Percentiles rank a stretch among this genome's conserved stretches.
These are phyloP conservation scores for Leptobrachium leishanense DNA, from an alignment of 2,113 vertebrate genomes.

Conservation along the genomic window DNA sequence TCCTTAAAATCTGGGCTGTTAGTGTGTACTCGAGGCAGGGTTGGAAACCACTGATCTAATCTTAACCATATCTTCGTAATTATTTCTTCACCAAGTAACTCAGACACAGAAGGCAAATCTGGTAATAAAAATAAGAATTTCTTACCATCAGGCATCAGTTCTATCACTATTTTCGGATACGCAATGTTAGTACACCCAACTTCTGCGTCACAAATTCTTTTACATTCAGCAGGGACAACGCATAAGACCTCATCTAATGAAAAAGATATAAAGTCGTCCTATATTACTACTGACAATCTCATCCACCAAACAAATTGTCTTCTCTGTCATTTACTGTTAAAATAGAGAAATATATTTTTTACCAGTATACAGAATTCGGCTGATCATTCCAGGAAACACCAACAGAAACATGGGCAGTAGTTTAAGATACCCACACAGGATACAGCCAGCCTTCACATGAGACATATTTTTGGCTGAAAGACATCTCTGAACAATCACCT, in stretches of 20 bases:
- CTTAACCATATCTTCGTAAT: no score
- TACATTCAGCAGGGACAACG: constrained; percentile 72
- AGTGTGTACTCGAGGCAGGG: no score
- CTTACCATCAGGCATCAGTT: constrained; percentile 92
- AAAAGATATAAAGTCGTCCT: neutral
- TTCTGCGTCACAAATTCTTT: constrained; percentile 65
- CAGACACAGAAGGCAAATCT: no score
- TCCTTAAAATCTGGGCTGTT: no score
- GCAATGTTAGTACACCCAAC: constrained; percentile 93
- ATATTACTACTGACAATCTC: neutral
- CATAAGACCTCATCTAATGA: constrained; percentile 83
- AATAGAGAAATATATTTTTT: neutral
- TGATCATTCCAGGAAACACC: constrained; percentile 94
- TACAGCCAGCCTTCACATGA: constrained; percentile 91
- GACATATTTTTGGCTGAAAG: constrained; percentile 95
- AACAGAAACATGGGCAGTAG: constrained; percentile 95
- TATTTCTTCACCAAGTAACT: no score
- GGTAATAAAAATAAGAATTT: neutral
- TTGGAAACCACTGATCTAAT: no score
- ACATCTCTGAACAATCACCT: constrained; percentile 97
- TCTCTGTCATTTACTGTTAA: no score
- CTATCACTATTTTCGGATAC: constrained; percentile 87
- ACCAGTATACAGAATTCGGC: constrained; percentile 90
- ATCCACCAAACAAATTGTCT: no score
- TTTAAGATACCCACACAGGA: constrained; percentile 91